Conservation (phyloP, 2,113 vertebrate species). For the Passerina amoena region DNA sequence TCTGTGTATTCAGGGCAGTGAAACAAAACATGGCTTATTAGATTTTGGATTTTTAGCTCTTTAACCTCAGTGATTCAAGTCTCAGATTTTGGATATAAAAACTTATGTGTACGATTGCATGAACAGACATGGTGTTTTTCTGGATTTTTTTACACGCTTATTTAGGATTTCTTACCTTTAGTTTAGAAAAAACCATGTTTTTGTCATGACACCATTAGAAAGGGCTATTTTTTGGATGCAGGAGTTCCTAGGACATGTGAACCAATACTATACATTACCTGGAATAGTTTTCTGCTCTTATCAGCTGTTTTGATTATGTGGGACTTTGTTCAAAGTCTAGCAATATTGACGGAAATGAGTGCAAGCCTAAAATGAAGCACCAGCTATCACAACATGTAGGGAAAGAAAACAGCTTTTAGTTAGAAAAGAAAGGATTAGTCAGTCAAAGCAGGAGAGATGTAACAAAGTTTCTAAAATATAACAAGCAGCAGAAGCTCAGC, state of each 20-base stretch:
- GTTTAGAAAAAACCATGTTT: neutral
- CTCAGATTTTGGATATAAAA: neutral
- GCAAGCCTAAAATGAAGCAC: neutral
- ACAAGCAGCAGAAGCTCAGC: neutral
- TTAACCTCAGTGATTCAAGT: neutral
- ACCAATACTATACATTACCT: neutral
- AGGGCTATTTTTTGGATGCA: neutral
- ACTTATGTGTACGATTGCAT: neutral
- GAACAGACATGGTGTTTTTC: neutral
- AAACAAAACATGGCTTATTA: neutral
- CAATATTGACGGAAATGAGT: neutral
- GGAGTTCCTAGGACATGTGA: neutral
- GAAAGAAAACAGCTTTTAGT: neutral
- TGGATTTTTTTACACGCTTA: neutral
- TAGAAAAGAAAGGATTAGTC: neutral
- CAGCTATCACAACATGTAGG: neutral
- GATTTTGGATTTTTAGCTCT: neutral
- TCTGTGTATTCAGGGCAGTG: neutral
- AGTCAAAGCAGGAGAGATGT: neutral
- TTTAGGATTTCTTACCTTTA: neutral
- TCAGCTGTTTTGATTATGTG: neutral
- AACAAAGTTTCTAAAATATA: neutral
- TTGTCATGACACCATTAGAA: neutral
- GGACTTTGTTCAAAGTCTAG: neutral
- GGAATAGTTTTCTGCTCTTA: neutral